Conservation (phyloP, 2,113 vertebrate species). For the Erythrocebus patas region DNA sequence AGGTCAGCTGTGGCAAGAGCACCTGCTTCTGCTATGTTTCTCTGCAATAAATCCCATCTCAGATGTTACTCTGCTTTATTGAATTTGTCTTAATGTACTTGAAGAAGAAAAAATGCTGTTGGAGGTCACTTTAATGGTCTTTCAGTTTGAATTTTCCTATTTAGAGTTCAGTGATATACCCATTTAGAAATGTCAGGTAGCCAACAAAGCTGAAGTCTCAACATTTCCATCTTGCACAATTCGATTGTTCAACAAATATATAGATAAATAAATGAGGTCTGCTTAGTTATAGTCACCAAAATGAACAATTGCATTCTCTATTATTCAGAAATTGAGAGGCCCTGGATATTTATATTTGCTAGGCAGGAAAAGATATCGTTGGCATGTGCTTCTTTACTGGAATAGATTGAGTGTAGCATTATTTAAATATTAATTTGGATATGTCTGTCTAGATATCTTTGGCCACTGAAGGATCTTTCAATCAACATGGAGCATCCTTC, state of each 20-base stretch:
- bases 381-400: neutral
- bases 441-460: neutral
- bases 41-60: neutral
- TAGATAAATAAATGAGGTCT: neutral
- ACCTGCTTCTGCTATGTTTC: neutral
- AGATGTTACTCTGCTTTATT: neutral
- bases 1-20: neutral
- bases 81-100: slow-evolving; percentile 11
- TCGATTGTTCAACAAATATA: neutral
- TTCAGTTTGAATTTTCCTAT: neutral
- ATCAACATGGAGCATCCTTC: neutral
- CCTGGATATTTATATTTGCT: neutral
- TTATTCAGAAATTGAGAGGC: neutral
- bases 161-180: neutral
- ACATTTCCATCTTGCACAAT: slow-evolving; percentile 6
- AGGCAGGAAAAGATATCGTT: neutral
- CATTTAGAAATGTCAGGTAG: neutral
- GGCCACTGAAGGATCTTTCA: neutral
- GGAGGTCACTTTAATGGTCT: neutral
- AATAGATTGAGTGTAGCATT: neutral
- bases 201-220: neutral
- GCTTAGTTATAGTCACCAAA: neutral
- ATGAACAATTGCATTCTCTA: neutral
- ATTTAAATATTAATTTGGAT: slow-evolving; percentile 13
- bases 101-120: neutral